Evolutionary conservation across 2,113 vertebrate species (phyloP).

Genomic region (Balaeniceps rex): DNA sequence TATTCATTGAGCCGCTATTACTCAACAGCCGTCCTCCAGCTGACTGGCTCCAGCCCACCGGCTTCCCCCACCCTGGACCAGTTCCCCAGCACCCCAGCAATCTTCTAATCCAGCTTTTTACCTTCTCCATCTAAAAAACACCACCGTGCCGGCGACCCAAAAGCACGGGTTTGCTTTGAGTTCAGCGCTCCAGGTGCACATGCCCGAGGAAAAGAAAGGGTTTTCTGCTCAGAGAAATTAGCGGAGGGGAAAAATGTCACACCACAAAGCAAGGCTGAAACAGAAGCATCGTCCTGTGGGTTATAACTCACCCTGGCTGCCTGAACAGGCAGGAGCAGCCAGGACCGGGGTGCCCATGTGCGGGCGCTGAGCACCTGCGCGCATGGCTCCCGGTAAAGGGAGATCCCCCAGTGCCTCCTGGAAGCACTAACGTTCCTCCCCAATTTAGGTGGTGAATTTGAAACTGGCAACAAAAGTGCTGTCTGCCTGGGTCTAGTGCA

Average conservation of each 20-base stretch:
- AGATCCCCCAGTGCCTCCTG: background rate
- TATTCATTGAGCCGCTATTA: background rate
- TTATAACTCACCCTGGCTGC: background rate
- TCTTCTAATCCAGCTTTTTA: background rate
- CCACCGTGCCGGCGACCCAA: fast-evolving
- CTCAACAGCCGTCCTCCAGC: background rate
- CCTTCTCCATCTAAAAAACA: background rate
- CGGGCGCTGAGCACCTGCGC: fast-evolving
- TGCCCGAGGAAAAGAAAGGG: background rate
- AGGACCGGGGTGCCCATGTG: fast-evolving
- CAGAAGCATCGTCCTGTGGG: background rate
- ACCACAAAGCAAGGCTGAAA: background rate
- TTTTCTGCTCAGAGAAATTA: background rate
- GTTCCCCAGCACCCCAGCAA: background rate
- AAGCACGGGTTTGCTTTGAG: background rate
- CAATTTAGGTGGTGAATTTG: background rate
- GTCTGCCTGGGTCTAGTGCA: background rate
- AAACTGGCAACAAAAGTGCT: background rate
- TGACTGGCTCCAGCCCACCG: background rate
- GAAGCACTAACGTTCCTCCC: background rate
- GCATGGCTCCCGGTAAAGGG: background rate
- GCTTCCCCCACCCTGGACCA: background rate
- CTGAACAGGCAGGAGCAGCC: background rate
- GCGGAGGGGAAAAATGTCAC: fast-evolving
- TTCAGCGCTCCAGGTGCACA: background rate